Conservation (phyloP, 2,113 vertebrate genomes). For the Catharus bicknelli region DNA sequence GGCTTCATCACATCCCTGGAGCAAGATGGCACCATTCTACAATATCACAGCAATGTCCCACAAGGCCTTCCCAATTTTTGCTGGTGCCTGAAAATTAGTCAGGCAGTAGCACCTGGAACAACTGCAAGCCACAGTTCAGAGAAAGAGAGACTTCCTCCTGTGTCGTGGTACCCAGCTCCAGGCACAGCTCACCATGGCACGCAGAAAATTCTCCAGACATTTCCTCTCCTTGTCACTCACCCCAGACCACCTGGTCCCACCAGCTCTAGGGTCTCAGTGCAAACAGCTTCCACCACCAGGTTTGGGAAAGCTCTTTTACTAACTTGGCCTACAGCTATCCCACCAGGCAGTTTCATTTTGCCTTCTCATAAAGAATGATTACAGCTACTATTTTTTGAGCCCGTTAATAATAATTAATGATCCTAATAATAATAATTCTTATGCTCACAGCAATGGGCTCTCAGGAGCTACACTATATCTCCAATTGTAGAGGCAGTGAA, state of each 20-base stretch:
- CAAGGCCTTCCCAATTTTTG: not conserved
- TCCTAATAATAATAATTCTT: not conserved
- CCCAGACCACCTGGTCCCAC: not conserved
- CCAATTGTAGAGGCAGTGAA: not conserved
- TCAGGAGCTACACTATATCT: not conserved
- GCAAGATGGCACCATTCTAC: fast-evolving
- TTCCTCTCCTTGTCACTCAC: not conserved
- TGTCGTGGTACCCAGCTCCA: fast-evolving
- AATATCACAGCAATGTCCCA: fast-evolving
- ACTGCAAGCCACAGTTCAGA: not conserved
- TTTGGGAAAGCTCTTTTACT: not conserved
- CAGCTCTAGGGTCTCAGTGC: not conserved
- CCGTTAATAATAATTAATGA: not conserved
- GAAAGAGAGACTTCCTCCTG: not conserved
- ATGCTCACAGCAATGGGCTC: not conserved
- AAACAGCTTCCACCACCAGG: fast-evolving
- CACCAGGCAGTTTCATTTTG: not conserved
- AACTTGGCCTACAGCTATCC: not conserved
- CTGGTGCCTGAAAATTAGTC: not conserved
- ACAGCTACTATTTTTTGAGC: not conserved
- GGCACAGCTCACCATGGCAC: fast-evolving
- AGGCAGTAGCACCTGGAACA: not conserved
- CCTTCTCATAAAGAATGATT: not conserved
- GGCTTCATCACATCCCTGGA: not conserved
- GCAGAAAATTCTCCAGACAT: fast-evolving